These are phyloP conservation scores for Steinernema feltiae DNA, from an alignment of 1,140 invertebrate genomes.

Conservation along the genomic window DNA sequence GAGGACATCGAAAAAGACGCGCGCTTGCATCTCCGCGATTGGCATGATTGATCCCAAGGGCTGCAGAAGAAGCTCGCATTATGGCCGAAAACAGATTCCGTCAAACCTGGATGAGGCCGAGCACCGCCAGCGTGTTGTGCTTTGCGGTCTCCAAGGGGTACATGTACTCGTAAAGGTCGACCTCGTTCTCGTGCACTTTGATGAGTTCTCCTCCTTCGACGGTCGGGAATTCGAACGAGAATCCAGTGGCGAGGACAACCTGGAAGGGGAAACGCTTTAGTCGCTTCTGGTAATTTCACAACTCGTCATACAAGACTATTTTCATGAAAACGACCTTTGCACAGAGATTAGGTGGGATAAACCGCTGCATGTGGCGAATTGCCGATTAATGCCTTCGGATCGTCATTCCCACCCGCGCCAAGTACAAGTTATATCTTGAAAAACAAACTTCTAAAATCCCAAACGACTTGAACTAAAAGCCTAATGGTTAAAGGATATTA, in stretches of 20 bases:
- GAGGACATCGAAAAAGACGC: conserved; percentile 57
- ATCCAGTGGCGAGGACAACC: conserved; percentile 57
- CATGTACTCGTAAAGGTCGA: conserved; percentile 61
- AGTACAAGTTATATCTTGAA: too few species aligned
- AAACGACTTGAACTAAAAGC: too few species aligned
- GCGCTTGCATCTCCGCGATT: conserved; percentile 63
- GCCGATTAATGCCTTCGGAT: too few species aligned
- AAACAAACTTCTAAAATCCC: too few species aligned
- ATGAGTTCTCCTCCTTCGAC: conserved; percentile 38
- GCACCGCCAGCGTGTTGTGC: conserved; percentile 60
- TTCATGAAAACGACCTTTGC: too few species aligned
- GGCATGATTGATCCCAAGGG: conserved; percentile 62
- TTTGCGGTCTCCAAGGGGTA: conserved; percentile 58
- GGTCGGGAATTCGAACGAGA: conserved; percentile 54
- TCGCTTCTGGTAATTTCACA: too few species aligned
- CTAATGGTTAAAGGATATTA: too few species aligned
- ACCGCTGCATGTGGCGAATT: too few species aligned
- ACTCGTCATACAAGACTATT: too few species aligned
- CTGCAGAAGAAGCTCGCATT: conserved; percentile 44
- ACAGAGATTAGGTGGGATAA: too few species aligned
- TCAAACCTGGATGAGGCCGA: conserved; percentile 60
- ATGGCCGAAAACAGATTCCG: not conserved
- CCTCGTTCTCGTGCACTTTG: conserved; percentile 52
- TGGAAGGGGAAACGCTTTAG: too few species aligned
- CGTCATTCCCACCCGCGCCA: too few species aligned